Conservation (phyloP, 2,888 invertebrate genomes). For the Eilema depressum region DNA sequence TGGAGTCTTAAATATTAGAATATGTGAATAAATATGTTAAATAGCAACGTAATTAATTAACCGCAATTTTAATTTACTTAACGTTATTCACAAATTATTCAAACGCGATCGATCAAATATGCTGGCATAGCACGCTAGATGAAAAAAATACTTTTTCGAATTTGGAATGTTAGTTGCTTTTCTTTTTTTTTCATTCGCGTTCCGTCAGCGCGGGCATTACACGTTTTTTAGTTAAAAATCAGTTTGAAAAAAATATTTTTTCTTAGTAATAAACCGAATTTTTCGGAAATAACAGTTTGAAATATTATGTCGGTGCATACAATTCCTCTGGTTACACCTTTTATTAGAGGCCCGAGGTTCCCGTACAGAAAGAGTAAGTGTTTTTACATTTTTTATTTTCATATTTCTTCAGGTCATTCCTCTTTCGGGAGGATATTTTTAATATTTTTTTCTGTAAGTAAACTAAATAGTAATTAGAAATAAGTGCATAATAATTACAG, state of each 20-base stretch:
- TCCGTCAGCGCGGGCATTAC: conserved; percentile 60
- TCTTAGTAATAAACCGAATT: conserved; percentile 32
- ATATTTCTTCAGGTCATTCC: conserved; percentile 20
- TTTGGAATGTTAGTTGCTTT: conserved; percentile 75
- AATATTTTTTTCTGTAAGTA: neutral
- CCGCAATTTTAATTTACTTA: conserved; percentile 17
- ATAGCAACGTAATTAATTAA: conserved; percentile 2
- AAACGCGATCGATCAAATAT: conserved; percentile 30
- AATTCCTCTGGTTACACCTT: conserved; percentile 81
- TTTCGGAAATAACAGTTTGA: conserved; percentile 42
- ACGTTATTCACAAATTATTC: conserved; percentile 26
- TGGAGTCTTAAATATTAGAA: neutral
- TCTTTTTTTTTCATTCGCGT: conserved; percentile 69
- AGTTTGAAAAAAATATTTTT: conserved; percentile 38
- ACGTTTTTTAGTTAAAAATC: conserved; percentile 55
- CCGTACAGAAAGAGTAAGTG: conserved; percentile 85
- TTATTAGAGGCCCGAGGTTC: conserved; percentile 84
- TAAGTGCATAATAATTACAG: neutral
- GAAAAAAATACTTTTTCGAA: conserved; percentile 55
- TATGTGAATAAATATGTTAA: neutral
- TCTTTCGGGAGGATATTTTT: neutral
- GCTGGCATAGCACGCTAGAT: conserved; percentile 60
- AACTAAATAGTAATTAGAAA: neutral
- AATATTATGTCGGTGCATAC: conserved; percentile 84
- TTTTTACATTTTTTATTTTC: conserved; percentile 26